Percentiles rank a stretch among this genome's conserved stretches.
Conservation (phyloP, 2,797 vertebrate genomes). For the Tapirus indicus region DNA sequence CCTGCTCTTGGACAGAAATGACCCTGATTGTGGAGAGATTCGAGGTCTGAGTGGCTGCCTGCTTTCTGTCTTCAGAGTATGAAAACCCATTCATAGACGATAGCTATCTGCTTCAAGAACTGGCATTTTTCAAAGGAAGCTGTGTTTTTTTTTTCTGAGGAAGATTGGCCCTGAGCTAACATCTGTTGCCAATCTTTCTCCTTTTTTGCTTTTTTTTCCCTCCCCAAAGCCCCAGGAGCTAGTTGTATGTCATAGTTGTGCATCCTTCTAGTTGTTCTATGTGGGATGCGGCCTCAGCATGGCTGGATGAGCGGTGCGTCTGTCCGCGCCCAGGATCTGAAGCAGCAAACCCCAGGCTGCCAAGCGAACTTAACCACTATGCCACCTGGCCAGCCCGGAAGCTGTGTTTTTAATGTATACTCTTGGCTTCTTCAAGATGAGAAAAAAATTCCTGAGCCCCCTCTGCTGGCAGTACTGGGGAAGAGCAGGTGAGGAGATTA, state of each 20-base stretch:
- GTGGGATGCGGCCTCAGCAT: too few relatives aligned
- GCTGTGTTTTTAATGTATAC: background rate
- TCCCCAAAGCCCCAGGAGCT: too few relatives aligned
- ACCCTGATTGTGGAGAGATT: background rate
- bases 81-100: slow-evolving; percentile 10
- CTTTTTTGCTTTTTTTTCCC: too few relatives aligned
- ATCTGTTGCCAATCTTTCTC: too few relatives aligned
- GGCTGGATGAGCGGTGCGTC: too few relatives aligned
- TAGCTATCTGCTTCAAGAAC: background rate
- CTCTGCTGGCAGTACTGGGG: slow-evolving; percentile 65
- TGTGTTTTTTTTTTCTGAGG: background rate
- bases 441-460: slow-evolving; percentile 76
- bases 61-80: slow-evolving; percentile 46
- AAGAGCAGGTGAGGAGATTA: slow-evolving; percentile 53
- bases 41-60: background rate
- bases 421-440: slow-evolving; percentile 54
- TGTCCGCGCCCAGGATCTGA: too few relatives aligned
- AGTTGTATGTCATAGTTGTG: too few relatives aligned
- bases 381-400: background rate
- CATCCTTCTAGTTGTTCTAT: too few relatives aligned
- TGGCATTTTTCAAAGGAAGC: slow-evolving; percentile 30
- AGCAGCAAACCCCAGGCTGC: too few relatives aligned
- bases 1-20: slow-evolving; percentile 37
- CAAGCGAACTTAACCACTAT: too few relatives aligned
- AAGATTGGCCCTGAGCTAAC: too few relatives aligned